A percentile compares a stretch with the other conserved stretches of the same genome.
Evolutionary conservation across 2,113 vertebrate genomes (phyloP).

Genomic region (Clarias batrachus): DNA sequence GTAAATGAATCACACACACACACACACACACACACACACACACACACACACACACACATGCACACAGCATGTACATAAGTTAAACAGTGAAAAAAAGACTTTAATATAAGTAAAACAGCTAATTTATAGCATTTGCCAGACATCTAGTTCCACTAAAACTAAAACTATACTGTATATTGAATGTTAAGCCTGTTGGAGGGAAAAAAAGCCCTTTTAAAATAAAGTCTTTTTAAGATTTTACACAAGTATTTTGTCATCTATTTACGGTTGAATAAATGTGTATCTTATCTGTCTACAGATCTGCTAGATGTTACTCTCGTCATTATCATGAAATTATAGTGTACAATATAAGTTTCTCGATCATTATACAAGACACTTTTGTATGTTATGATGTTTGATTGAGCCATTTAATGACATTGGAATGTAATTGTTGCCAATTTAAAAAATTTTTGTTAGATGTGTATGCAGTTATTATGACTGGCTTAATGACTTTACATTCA

Average conservation of each 20-base stretch:
- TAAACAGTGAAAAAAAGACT: not conserved
- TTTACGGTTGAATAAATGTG: no score
- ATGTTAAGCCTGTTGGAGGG: not conserved
- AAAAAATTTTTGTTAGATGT: not conserved
- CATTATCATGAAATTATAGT: not conserved
- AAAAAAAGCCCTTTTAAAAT: not conserved
- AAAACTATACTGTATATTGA: not conserved
- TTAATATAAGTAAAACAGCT: not conserved
- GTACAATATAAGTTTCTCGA: not conserved
- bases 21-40: not conserved
- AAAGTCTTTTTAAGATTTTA: not conserved
- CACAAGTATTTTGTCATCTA: no score
- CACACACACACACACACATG: not conserved
- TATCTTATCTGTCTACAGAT: not conserved
- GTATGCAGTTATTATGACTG: not conserved
- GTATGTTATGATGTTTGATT: not conserved
- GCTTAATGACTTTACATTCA: not conserved
- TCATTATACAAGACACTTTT: not conserved
- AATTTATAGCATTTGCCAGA: not conserved
- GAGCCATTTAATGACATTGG: not conserved
- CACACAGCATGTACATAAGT: not conserved
- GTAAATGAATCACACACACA: constrained; percentile 69
- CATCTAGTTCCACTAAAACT: not conserved
- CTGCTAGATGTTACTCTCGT: not conserved
- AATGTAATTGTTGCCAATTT: not conserved